Evolutionary conservation across 2,888 invertebrate genomes (phyloP).

Genomic region (Thelaira solivaga): DNA sequence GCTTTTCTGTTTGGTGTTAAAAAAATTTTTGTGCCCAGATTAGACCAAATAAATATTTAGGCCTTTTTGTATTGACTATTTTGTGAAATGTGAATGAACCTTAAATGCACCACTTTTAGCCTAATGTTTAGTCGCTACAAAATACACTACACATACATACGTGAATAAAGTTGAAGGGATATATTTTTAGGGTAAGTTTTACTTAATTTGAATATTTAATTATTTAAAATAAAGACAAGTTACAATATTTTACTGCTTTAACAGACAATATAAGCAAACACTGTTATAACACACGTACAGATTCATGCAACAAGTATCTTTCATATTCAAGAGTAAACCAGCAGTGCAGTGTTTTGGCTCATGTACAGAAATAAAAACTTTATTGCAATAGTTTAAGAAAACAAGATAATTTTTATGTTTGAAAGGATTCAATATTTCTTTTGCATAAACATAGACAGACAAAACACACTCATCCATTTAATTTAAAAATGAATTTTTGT

Average conservation of each 20-base stretch:
- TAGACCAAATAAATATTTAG: too few relatives aligned
- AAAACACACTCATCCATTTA: not conserved
- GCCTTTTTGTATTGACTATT: too few relatives aligned
- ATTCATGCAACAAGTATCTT: slow-evolving; percentile 58
- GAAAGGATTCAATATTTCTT: not conserved
- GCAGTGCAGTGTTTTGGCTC: slow-evolving; percentile 4
- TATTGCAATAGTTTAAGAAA: too few relatives aligned
- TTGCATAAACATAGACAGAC: slow-evolving; percentile 30
- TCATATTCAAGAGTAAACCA: slow-evolving; percentile 14
- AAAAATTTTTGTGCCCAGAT: too few relatives aligned
- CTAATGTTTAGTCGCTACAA: too few relatives aligned
- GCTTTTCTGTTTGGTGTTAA: too few relatives aligned
- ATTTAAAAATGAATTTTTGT: not conserved
- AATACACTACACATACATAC: too few relatives aligned
- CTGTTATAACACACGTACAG: slow-evolving; percentile 27
- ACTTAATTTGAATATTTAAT: too few relatives aligned
- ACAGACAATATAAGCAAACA: slow-evolving; percentile 46
- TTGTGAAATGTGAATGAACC: too few relatives aligned
- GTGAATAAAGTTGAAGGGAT: too few relatives aligned
- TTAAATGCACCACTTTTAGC: too few relatives aligned
- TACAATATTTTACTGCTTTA: slow-evolving; percentile 37
- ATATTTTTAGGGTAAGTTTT: not conserved
- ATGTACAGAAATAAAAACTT: slow-evolving; percentile 5
- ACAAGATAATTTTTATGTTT: slow-evolving; percentile 5
- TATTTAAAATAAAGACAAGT: too few relatives aligned